Conservation (phyloP, 2,797 vertebrate genomes). For the Leuciscus waleckii region DNA sequence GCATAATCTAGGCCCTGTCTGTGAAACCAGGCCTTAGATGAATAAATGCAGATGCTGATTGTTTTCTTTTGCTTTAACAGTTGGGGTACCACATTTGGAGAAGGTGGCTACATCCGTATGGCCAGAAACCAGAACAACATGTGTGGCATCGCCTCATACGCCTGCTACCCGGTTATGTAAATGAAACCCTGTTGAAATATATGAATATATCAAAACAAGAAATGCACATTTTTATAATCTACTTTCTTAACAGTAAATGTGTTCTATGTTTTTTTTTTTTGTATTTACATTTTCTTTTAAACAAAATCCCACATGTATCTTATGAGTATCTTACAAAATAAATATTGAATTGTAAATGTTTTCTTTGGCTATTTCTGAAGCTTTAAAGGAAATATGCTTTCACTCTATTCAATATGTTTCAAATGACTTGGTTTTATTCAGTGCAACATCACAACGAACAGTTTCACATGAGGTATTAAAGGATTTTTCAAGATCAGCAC, state of each 20-base stretch:
- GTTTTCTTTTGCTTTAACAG: constrained; percentile 66
- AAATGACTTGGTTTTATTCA: constrained; percentile 85
- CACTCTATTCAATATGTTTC: constrained; percentile 62
- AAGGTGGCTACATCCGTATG: constrained; percentile 88
- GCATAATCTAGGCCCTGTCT: too few relatives aligned
- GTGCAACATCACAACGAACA: constrained; percentile 89
- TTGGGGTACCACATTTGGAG: constrained; percentile 84
- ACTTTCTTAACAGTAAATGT: neutral
- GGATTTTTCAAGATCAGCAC: constrained; percentile 81
- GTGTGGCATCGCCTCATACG: constrained; percentile 84
- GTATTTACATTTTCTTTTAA: neutral
- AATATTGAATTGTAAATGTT: neutral
- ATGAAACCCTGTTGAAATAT: neutral
- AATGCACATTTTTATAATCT: neutral
- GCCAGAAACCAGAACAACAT: constrained; percentile 83
- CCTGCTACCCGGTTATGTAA: constrained; percentile 83
- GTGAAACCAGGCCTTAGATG: neutral
- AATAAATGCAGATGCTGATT: neutral
- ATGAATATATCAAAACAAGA: neutral
- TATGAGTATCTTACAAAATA: neutral
- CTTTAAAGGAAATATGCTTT: constrained; percentile 24
- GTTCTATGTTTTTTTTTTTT: neutral
- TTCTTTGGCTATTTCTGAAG: neutral
- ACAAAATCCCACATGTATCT: neutral
- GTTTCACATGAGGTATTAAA: constrained; percentile 89